Percentiles rank a stretch among this genome's conserved stretches.
These are phyloP conservation scores for Ceratitis capitata DNA, from an alignment of 1,140 invertebrate species.

Conservation along the genomic window DNA sequence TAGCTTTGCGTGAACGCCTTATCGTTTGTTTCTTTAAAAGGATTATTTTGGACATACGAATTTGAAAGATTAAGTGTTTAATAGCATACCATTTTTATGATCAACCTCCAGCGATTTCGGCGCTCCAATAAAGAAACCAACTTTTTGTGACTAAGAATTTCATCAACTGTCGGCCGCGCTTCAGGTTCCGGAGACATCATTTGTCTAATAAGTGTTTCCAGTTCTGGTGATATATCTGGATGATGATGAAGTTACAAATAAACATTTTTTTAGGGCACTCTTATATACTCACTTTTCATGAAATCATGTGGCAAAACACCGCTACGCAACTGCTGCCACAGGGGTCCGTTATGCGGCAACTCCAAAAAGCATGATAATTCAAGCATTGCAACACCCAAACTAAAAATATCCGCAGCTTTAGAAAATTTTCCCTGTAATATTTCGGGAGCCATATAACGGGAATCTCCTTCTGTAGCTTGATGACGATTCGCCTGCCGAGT, in stretches of 20 bases:
- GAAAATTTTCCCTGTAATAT: slow-evolving; percentile 74
- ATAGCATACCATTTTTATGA: slow-evolving; percentile 45
- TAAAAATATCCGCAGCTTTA: slow-evolving; percentile 72
- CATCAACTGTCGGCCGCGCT: slow-evolving; percentile 68
- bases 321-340: slow-evolving; percentile 76
- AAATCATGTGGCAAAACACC: slow-evolving; percentile 64
- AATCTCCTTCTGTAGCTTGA: slow-evolving; percentile 76
- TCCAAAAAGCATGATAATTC: slow-evolving; percentile 78
- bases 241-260: no score
- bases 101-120: slow-evolving; percentile 51
- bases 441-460: slow-evolving; percentile 80
- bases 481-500: slow-evolving; percentile 53
- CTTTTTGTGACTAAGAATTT: slow-evolving; percentile 65
- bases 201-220: slow-evolving; percentile 68
- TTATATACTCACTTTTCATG: slow-evolving; percentile 47
- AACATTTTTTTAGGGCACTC: no score
- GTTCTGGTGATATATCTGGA: slow-evolving; percentile 68
- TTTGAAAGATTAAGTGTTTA: neutral
- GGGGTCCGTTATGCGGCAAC: slow-evolving; percentile 73
- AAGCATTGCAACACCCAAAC: slow-evolving; percentile 78
- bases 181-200: slow-evolving; percentile 71
- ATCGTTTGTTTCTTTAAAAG: slow-evolving; percentile 44
- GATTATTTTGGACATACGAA: neutral
- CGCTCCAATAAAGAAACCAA: slow-evolving; percentile 50
- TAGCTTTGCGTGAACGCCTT: slow-evolving; percentile 51